Conservation (phyloP, 2,888 invertebrate species). For the Polia nebulosa region DNA sequence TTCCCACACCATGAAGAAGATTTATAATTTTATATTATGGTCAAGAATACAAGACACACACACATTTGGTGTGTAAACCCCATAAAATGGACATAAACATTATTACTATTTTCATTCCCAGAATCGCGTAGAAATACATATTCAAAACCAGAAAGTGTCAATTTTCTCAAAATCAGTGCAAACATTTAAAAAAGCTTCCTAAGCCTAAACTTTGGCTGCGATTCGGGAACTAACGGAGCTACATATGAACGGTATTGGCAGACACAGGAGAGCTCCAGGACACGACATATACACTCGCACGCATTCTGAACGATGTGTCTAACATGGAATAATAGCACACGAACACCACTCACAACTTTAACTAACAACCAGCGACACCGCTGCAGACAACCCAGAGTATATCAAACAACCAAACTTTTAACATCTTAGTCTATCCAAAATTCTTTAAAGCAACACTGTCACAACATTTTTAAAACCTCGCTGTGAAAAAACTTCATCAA, state of each 20-base stretch:
- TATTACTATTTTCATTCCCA: constrained; percentile 38
- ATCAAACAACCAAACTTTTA: constrained; percentile 40
- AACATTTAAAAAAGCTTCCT: constrained; percentile 35
- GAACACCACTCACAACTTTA: constrained; percentile 57
- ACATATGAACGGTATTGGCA: constrained; percentile 37
- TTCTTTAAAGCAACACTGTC: constrained; percentile 24
- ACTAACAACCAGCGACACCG: constrained; percentile 50
- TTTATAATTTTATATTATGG: background rate
- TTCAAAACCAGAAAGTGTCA: constrained; percentile 27
- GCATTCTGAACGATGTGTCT: constrained; percentile 55
- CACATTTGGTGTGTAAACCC: constrained; percentile 18
- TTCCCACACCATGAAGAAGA: background rate
- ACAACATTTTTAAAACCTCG: constrained; percentile 22
- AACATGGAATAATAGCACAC: constrained; percentile 71
- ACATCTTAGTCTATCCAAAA: constrained; percentile 48
- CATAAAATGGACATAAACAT: constrained; percentile 20
- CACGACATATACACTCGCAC: constrained; percentile 51
- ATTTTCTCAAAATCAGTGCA: constrained; percentile 46
- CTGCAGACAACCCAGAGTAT: constrained; percentile 63
- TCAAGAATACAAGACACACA: constrained; percentile 2
- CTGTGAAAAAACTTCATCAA: constrained; percentile 18
- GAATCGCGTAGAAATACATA: constrained; percentile 40
- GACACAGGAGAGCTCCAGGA: constrained; percentile 71
- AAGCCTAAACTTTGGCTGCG: constrained; percentile 54
- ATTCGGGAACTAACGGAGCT: constrained; percentile 52